Evolutionary conservation across 2,113 vertebrate genomes (phyloP).

Genomic region (Ceyx melanurus): DNA sequence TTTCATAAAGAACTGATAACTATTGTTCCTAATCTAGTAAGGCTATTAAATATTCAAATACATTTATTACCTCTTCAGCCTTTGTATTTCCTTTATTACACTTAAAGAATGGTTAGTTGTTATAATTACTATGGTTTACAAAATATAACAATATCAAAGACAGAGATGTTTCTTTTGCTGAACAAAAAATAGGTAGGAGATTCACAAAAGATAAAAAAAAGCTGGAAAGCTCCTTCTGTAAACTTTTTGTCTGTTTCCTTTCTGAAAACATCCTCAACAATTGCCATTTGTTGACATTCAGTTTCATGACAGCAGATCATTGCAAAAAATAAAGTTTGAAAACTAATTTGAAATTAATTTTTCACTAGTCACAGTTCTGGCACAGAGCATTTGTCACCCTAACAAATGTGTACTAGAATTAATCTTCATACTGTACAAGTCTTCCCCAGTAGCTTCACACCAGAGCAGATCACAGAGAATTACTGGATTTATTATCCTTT

Average conservation of each 20-base stretch:
- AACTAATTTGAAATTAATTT: neutral
- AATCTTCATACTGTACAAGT: neutral
- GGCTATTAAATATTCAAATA: neutral
- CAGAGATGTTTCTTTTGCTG: neutral
- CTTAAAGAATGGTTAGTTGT: neutral
- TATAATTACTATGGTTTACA: neutral
- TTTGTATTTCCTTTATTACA: neutral
- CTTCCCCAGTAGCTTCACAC: neutral
- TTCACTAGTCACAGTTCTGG: neutral
- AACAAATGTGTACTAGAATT: slow-evolving; percentile 24
- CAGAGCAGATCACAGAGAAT: slow-evolving; percentile 19
- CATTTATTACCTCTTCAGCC: neutral
- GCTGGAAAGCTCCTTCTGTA: neutral
- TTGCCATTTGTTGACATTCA: neutral
- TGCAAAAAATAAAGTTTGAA: slow-evolving; percentile 28
- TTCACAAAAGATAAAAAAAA: neutral
- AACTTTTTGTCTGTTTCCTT: neutral
- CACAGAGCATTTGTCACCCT: neutral
- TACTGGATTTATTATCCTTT: slow-evolving; percentile 52
- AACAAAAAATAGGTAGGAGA: neutral
- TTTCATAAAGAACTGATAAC: neutral
- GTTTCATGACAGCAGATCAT: neutral
- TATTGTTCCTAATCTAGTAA: neutral
- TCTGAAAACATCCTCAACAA: neutral
- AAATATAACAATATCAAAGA: neutral